Evolutionary conservation across 2,113 vertebrate species (phyloP).

Genomic region (Circaetus gallicus): DNA sequence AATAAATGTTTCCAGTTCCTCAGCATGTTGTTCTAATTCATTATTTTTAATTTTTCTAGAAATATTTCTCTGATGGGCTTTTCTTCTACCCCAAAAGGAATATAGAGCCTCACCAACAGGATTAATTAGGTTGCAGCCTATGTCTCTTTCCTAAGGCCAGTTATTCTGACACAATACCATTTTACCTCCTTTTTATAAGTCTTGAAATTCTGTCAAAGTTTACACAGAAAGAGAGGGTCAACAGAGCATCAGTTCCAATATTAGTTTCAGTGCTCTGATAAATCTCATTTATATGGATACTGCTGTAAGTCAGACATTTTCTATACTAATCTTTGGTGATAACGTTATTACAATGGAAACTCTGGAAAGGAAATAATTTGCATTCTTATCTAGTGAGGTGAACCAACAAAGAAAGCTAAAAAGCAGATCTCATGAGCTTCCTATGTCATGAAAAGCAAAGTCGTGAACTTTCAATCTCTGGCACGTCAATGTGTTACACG

Average conservation of each 20-base stretch:
- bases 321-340: not conserved
- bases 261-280: not conserved
- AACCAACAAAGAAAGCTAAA: not conserved
- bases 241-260: not conserved
- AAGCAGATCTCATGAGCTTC: not conserved
- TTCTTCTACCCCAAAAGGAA: not conserved
- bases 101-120: not conserved
- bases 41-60: not conserved
- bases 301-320: not conserved
- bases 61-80: not conserved
- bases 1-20: not conserved
- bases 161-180: not conserved
- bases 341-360: not conserved
- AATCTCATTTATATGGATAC: not conserved
- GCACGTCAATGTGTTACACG: fast-evolving
- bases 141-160: not conserved
- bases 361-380: not conserved
- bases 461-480: not conserved
- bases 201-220: not conserved
- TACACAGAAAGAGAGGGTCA: not conserved
- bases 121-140: not conserved
- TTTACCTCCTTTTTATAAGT: not conserved
- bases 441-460: not conserved
- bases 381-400: not conserved
- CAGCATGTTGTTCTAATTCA: not conserved